These are phyloP conservation scores for Heliconius erato DNA, from an alignment of 2,888 invertebrate species.

Conservation along the genomic window DNA sequence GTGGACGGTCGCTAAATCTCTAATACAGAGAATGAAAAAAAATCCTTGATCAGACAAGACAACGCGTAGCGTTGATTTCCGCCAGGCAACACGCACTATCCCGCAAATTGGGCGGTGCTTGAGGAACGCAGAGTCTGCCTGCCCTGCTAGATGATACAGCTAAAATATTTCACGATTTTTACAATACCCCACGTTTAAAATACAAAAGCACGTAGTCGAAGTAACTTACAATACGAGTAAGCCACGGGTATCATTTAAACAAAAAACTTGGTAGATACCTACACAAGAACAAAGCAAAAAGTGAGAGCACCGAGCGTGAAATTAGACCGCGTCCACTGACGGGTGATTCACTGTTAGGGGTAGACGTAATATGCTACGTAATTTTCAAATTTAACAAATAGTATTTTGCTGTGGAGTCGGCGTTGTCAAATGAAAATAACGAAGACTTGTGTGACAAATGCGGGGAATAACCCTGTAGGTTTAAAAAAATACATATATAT, in stretches of 20 bases:
- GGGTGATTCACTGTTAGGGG: conserved; percentile 36
- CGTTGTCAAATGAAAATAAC: too few species aligned
- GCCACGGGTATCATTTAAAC: background rate
- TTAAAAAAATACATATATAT: too few species aligned
- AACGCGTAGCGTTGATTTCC: background rate
- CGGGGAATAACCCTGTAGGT: too few species aligned
- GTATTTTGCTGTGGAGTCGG: too few species aligned
- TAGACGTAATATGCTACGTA: conserved; percentile 43
- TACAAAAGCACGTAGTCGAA: background rate
- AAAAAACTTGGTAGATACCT: background rate
- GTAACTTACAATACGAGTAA: conserved; percentile 10
- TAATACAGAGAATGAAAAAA: background rate
- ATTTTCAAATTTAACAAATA: background rate
- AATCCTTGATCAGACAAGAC: background rate
- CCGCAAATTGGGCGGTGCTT: background rate
- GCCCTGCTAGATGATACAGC: too few species aligned
- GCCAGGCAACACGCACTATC: background rate
- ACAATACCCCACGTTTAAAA: background rate
- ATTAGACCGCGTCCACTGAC: conserved; percentile 52
- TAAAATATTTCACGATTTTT: background rate
- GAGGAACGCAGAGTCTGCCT: too few species aligned
- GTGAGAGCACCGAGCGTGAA: conserved; percentile 60
- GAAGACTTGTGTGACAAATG: too few species aligned
- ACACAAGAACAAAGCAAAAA: conserved; percentile 47
- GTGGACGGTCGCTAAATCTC: background rate